Evolutionary conservation across 2,797 vertebrate genomes (phyloP).

Genomic region (Intellagama lesueurii): DNA sequence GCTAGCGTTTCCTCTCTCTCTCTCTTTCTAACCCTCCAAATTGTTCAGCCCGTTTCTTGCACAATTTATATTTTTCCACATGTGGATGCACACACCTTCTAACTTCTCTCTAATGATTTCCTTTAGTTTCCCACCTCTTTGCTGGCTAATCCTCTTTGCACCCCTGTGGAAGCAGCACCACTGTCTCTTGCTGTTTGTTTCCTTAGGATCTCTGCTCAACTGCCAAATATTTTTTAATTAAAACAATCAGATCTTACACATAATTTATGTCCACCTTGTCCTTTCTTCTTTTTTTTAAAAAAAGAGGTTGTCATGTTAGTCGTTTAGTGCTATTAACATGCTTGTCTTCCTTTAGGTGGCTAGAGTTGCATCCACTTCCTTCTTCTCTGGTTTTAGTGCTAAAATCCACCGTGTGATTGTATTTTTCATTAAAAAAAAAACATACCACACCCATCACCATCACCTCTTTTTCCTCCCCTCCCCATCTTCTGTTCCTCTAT

Average conservation of each 20-base stretch:
- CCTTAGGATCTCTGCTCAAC: conserved; percentile 70
- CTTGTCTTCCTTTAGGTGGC: conserved; percentile 66
- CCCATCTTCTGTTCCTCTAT: not conserved
- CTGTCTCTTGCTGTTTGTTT: conserved; percentile 69
- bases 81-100: conserved; percentile 4
- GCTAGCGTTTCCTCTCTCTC: conserved; percentile 31
- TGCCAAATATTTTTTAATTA: conserved; percentile 27
- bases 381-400: not conserved
- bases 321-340: conserved; percentile 23
- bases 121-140: conserved; percentile 16
- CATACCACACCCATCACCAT: not conserved
- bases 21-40: conserved; percentile 41
- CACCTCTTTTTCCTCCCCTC: not conserved
- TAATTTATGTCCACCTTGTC: conserved; percentile 12
- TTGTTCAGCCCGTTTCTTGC: conserved; percentile 15
- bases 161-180: conserved; percentile 50
- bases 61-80: not conserved
- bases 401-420: not conserved
- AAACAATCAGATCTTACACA: conserved; percentile 48
- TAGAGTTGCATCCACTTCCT: conserved; percentile 19
- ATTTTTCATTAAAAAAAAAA: not conserved
- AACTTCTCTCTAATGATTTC: conserved; percentile 35
- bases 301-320: conserved; percentile 36
- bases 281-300: not conserved
- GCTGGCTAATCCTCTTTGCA: conserved; percentile 51